Evolutionary conservation across 2,113 vertebrate genomes (phyloP).

Genomic region (Platycercus adscitus): DNA sequence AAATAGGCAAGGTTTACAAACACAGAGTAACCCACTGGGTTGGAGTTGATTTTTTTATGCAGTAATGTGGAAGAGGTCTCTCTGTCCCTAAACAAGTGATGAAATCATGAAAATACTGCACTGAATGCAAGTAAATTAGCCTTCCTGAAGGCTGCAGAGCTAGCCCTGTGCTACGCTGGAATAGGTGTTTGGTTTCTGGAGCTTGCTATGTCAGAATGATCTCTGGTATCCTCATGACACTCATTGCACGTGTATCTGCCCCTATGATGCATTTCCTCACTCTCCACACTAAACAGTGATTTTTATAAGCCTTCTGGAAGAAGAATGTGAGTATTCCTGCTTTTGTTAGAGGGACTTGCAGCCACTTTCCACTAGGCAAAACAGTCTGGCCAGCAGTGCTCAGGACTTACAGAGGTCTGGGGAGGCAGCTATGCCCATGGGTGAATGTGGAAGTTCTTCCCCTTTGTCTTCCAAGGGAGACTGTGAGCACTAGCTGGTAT

Average conservation of each 20-base stretch:
- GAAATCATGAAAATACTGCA: background rate
- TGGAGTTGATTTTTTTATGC: background rate
- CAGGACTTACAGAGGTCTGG: background rate
- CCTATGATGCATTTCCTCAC: background rate
- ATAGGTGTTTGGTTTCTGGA: background rate
- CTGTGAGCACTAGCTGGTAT: background rate
- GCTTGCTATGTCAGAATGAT: background rate
- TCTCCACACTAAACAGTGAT: background rate
- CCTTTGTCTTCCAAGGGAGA: background rate
- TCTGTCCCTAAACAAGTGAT: background rate
- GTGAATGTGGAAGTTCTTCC: background rate
- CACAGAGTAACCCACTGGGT: background rate
- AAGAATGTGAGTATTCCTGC: background rate
- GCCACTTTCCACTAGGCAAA: background rate
- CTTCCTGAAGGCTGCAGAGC: background rate
- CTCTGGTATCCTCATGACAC: background rate
- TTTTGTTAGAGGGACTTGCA: background rate
- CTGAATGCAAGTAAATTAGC: background rate
- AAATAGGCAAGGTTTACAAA: background rate
- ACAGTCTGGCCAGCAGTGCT: background rate
- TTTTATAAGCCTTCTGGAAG: background rate
- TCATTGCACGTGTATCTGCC: background rate
- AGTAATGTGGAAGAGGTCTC: background rate
- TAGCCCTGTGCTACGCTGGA: background rate
- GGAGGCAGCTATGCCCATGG: accelerated